Evolutionary conservation across 35 echinoderm and acorn worm species (phyloP).

Genomic region (Apostichopus californicus): DNA sequence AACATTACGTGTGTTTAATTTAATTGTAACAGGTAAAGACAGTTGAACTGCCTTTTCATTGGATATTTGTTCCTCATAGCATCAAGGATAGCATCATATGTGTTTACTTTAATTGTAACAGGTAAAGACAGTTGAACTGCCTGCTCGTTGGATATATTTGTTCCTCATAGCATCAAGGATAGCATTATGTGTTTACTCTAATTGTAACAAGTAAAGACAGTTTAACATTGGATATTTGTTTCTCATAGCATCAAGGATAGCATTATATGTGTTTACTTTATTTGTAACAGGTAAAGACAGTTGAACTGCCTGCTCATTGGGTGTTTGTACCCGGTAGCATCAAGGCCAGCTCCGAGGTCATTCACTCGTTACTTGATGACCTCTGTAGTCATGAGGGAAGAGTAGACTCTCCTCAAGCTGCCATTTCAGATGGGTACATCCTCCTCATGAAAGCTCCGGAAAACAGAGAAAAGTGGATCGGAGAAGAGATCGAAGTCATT

Average conservation of each 20-base stretch:
- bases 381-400: constrained; percentile 72
- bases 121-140: no score
- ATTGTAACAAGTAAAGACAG: no score
- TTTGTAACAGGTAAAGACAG: constrained; percentile 61
- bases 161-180: no score
- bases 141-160: no score
- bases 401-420: constrained; percentile 30
- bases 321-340: constrained; percentile 85
- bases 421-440: background rate
- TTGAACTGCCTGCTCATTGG: constrained; percentile 65
- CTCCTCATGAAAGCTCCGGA: constrained; percentile 26
- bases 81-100: no score
- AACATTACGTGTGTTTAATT: no score
- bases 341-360: constrained; percentile 63
- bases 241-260: no score
- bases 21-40: no score
- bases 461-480: constrained; percentile 42
- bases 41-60: no score
- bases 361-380: constrained; percentile 83
- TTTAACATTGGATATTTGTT: no score
- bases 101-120: no score
- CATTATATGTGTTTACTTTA: background rate
- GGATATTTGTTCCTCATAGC: no score
- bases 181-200: background rate
- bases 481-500: constrained; percentile 64